Conservation (phyloP, 2,888 invertebrate genomes). For the Ectemnius lituratus region DNA sequence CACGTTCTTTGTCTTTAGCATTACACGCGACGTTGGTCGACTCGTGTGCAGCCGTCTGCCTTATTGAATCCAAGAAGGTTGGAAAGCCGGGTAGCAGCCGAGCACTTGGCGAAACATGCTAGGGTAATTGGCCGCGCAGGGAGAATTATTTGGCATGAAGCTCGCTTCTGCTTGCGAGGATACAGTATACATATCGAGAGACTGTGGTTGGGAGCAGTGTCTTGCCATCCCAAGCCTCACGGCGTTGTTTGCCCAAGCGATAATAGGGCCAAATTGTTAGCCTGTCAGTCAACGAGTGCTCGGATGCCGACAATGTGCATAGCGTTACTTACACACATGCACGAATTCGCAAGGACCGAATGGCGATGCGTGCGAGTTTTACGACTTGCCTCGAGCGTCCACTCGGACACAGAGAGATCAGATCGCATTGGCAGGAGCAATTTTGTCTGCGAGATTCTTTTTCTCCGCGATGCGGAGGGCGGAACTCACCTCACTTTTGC, state of each 20-base stretch:
- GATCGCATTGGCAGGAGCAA: slow-evolving; percentile 56
- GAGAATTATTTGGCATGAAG: slow-evolving; percentile 28
- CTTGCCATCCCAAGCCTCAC: slow-evolving; percentile 52
- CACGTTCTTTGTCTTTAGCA: slow-evolving; percentile 25
- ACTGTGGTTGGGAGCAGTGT: slow-evolving; percentile 10
- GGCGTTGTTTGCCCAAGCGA: slow-evolving; percentile 71
- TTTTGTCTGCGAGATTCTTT: slow-evolving; percentile 44
- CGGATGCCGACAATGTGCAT: slow-evolving; percentile 7
- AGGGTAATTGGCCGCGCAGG: slow-evolving; percentile 36
- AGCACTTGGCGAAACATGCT: slow-evolving; percentile 17
- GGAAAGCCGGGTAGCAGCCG: slow-evolving; percentile 14
- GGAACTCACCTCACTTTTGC: not conserved
- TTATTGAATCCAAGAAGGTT: slow-evolving; percentile 50
- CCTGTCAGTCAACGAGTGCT: slow-evolving; percentile 61
- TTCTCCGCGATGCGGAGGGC: not conserved
- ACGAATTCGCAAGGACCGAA: slow-evolving; percentile 3
- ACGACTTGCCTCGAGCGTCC: slow-evolving; percentile 67
- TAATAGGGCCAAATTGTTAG: slow-evolving; percentile 72
- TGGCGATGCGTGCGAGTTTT: slow-evolving; percentile 65
- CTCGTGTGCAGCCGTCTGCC: slow-evolving; percentile 31
- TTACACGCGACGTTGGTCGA: slow-evolving; percentile 30
- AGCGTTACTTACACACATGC: slow-evolving; percentile 22
- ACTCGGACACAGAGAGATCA: slow-evolving; percentile 62
- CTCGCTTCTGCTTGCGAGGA: slow-evolving; percentile 20
- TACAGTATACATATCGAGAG: slow-evolving; percentile 5